Evolutionary conservation across 2,888 invertebrate species (phyloP), one percentile per base, ranked within the genome.

Genomic region (Tetranychus truncatus): DNA sequence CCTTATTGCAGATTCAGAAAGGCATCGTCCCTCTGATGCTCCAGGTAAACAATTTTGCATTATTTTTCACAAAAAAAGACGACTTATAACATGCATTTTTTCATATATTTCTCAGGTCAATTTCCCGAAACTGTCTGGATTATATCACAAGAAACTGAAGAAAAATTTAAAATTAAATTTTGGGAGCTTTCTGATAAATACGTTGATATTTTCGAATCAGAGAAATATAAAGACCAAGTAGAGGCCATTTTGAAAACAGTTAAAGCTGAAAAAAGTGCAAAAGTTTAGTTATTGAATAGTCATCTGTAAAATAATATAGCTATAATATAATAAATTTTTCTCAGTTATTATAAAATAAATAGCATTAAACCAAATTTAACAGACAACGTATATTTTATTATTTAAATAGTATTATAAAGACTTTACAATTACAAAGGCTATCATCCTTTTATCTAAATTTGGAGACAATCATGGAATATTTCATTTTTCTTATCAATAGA

Each of bases 1-100:
- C 0, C 80, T 91, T 20, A 79, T 92, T 7, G 84, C 86, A 78
- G 89, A 90, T 81, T 81, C 92, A 45, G 85, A 89, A 80, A 81
- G 82, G 0, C 83, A 84, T 74, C 86, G 88, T 77, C 91, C 91
- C 0, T 11, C 74, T 45, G 74, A 72, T 20, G 75, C 76, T 24
- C 45, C 75, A n/a, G 76, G 75, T 76, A 67, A 76, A 66, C 21
- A 24, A 24, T 5, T 69, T n/a, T 20, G 0, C 5, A 5, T 15
- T 18, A 44, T 75, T 4, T 9, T 69, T 2, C 8, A 20, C n/a
- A 8, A 69, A 69, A 18, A 9, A 69, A 21, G 1, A 18, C 1
- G 9, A 21, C 2, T 69, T 24, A 1, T 69, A 34, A 21, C 18
- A 73, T 73, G 45, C 72, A 46, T 6, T 15, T 24, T 21, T 24